A percentile compares a stretch with the other conserved stretches of the same genome.
Evolutionary conservation across 2,888 invertebrate genomes (phyloP).

Genomic region (Adela reaumurella): DNA sequence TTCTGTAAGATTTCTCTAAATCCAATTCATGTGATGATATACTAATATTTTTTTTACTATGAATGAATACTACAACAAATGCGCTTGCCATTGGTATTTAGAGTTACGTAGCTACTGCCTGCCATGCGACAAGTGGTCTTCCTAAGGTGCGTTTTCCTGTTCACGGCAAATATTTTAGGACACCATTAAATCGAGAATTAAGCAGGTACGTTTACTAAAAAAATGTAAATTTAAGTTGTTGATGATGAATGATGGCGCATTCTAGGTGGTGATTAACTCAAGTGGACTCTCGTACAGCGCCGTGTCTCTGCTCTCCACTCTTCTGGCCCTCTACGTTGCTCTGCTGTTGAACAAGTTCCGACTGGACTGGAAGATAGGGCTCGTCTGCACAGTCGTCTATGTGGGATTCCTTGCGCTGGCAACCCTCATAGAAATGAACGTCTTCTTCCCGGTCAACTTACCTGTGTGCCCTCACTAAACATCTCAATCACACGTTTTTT

Average conservation of each 20-base stretch:
- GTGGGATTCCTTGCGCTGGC: constrained; percentile 64
- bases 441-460: constrained; percentile 70
- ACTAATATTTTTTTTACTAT: no score
- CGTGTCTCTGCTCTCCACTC: constrained; percentile 68
- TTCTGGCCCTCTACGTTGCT: constrained; percentile 64
- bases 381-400: constrained; percentile 65
- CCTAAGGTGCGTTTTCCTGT: no score
- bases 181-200: no score
- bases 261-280: constrained; percentile 66
- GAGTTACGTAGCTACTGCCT: no score
- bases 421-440: constrained; percentile 70
- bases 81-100: no score
- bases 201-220: no score
- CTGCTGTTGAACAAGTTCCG: constrained; percentile 66
- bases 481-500: no score
- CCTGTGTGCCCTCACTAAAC: constrained; percentile 64
- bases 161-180: no score
- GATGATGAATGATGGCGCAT: constrained; percentile 5
- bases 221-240: neutral
- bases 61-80: no score
- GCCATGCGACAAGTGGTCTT: no score
- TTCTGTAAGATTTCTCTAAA: no score
- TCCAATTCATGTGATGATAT: no score
- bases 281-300: constrained; percentile 73
- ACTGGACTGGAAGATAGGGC: constrained; percentile 68